phyloP scores from a whole-genome alignment of 2,797 vertebrate species.

The Mormyrops attenuatus region DNA sequence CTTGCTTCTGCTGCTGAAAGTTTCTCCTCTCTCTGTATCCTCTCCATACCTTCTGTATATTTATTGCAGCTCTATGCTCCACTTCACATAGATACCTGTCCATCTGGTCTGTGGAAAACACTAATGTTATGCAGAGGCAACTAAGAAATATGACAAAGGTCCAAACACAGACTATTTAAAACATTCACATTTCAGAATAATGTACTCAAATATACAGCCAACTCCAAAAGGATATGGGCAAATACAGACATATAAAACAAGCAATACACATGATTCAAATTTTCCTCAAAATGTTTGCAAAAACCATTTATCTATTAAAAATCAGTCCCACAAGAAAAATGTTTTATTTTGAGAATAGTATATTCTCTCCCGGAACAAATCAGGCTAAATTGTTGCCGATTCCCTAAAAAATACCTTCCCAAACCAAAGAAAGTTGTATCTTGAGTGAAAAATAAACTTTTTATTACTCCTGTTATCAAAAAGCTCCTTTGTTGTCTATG shows the following conservation, averaged over 20 bases:
- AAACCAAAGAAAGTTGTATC: neutral
- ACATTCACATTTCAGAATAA: neutral
- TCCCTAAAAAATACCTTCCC: neutral
- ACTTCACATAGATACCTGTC: slow-evolving; percentile 72
- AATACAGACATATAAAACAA: neutral
- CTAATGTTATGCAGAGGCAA: neutral
- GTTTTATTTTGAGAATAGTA: too few relatives aligned
- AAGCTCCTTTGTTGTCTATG: neutral
- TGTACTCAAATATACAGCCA: neutral
- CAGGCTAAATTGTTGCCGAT: neutral
- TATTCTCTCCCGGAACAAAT: neutral
- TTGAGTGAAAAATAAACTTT: neutral
- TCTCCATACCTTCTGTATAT: slow-evolving; percentile 85
- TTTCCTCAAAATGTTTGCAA: neutral
- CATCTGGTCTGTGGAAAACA: slow-evolving; percentile 67
- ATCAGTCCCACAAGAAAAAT: neutral
- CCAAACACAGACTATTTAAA: neutral
- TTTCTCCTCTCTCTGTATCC: slow-evolving; percentile 68
- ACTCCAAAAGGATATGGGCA: neutral
- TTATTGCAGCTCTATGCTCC: slow-evolving; percentile 71
- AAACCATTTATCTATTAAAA: neutral
- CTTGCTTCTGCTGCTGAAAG: slow-evolving; percentile 57
- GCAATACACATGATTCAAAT: neutral
- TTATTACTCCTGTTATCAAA: neutral
- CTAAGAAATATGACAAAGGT: neutral